Conservation (phyloP, 2,113 vertebrate genomes). For the Malurus melanocephalus region DNA sequence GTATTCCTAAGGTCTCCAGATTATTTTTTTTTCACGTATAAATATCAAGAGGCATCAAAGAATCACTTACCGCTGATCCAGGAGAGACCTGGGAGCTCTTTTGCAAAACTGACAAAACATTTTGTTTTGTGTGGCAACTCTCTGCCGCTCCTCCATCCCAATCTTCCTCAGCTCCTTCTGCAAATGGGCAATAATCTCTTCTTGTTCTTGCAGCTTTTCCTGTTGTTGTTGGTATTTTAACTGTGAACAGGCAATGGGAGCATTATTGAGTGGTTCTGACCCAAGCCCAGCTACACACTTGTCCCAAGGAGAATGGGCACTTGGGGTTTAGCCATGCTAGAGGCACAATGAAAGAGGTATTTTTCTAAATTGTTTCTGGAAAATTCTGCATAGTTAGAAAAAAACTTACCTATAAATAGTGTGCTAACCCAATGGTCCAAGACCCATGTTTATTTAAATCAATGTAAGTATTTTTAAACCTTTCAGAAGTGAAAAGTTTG, state of each 20-base stretch:
- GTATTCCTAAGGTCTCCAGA: background rate
- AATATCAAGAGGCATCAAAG: background rate
- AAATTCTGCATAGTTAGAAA: background rate
- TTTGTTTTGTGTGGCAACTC: slow-evolving; percentile 68
- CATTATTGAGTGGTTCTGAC: background rate
- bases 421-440: background rate
- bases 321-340: background rate
- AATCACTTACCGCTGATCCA: slow-evolving; percentile 79
- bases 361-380: background rate
- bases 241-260: slow-evolving; percentile 9
- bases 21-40: background rate
- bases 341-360: background rate
- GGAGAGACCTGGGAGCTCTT: slow-evolving; percentile 58
- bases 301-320: background rate
- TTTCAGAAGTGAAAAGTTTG: background rate
- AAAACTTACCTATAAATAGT: background rate
- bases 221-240: slow-evolving; percentile 70
- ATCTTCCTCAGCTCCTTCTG: slow-evolving; percentile 74
- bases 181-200: slow-evolving; percentile 69
- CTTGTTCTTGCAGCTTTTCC: slow-evolving; percentile 72
- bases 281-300: background rate
- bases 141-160: slow-evolving; percentile 73
- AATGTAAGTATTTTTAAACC: background rate
- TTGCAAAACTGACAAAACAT: slow-evolving; percentile 75
- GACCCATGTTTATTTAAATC: background rate